Base-by-base conservation (phyloP, 2,888 invertebrate species). In the Glaucopsyche alexis region DNA sequence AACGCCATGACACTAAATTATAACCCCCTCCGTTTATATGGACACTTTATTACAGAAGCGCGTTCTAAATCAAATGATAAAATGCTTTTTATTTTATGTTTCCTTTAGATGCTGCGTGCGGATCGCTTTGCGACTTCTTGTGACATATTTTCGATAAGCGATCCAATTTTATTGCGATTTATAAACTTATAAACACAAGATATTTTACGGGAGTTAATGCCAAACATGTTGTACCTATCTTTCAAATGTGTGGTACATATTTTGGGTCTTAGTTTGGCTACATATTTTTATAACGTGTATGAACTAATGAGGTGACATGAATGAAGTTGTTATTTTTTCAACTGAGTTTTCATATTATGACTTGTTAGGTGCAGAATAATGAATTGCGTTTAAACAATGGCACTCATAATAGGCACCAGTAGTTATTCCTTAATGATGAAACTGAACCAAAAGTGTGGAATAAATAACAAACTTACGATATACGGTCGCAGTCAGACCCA, bases 11-110 rank as follows among this genome's bases (percentile, higher is more conserved):
- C 84, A 85, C 85, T 91, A 91, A 91, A 91, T 91, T 91, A 91
- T 86, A 88, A 89, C 89, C 85, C 84, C 83, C 86, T 88, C 90
- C 89, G 89, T 91, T 91, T 91, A 91, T 89, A 90, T 89, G 88
- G 91, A 91, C 90, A 91, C 89, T 91, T 92, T 91, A 91, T 90
- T 91, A 89, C 90, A 86, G 87, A 84, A 88, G 84, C 86, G 87
- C 86, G 87, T 89, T 90, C 89, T 91, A 91, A 92, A 92, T 92
- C 92, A 91, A 91, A 91, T 92, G 90, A 92, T 91, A 91, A 91
- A 92, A 91, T 86, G 89, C 86, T 88, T 88, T 87, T 89, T 90
- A 90, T 91, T 91, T 91, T 88, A 90, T 88, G 86, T 88, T 89
- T 87, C 87, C 88, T 87, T 84, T 87, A 85, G 82, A 82, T 84